Conservation (phyloP, 2,888 invertebrate genomes). For the Tipula confusa region DNA sequence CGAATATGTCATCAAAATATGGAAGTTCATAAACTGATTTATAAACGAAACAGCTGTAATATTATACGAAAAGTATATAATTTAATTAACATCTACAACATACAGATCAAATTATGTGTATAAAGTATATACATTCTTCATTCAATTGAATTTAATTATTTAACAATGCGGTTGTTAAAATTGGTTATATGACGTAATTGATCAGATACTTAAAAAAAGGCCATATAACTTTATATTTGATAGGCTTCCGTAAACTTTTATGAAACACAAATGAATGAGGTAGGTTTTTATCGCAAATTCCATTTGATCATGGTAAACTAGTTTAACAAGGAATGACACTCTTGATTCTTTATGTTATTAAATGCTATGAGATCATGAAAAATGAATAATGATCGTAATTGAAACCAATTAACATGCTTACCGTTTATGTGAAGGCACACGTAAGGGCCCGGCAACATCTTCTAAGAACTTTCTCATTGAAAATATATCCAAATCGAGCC, state of each 20-base stretch:
- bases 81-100: not conserved
- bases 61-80: not conserved
- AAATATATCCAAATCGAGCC: constrained; percentile 81
- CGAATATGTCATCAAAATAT: not conserved
- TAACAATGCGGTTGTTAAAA: not conserved
- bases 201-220: not conserved
- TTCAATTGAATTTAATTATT: constrained; percentile 3
- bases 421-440: constrained; percentile 72
- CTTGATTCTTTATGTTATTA: not conserved
- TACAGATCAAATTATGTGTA: not conserved
- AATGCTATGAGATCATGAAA: not conserved
- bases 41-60: not conserved
- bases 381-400: not conserved
- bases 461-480: constrained; percentile 90
- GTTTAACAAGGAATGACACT: no score
- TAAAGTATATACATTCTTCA: not conserved
- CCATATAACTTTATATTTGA: not conserved
- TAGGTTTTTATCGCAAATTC: not conserved
- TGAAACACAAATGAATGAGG: not conserved
- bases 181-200: not conserved
- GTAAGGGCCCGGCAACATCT: constrained; percentile 66
- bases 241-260: not conserved
- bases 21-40: not conserved
- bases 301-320: not conserved
- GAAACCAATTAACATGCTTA: not conserved